These are phyloP conservation scores for Hapalemur alaotrensis DNA, from an alignment of 2,797 vertebrate genomes.

Conservation along the genomic window DNA sequence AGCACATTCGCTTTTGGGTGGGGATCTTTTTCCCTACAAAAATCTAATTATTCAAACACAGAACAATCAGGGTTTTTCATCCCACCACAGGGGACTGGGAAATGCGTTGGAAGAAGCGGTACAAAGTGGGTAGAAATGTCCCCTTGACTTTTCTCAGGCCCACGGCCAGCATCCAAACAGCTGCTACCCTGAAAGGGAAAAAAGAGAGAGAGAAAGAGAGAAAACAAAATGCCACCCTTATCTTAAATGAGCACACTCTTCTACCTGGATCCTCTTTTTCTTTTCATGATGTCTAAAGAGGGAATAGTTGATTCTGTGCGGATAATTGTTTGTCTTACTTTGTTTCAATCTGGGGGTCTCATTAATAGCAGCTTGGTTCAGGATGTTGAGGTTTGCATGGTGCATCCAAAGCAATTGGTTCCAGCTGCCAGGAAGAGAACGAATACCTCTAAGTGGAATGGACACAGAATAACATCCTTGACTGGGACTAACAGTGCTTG, in stretches of 20 bases:
- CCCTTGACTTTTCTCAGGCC: not conserved
- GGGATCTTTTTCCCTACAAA: not conserved
- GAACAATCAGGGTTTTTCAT: not conserved
- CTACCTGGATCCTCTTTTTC: not conserved
- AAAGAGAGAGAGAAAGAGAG: not conserved
- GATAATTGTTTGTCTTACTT: not conserved
- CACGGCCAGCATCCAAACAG: not conserved
- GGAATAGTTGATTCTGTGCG: not conserved
- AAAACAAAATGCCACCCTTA: not conserved
- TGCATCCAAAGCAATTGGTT: constrained; percentile 16
- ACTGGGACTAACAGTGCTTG: not conserved
- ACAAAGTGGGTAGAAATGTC: not conserved
- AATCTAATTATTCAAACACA: not conserved
- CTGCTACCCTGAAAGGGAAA: not conserved
- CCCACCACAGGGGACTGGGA: not conserved
- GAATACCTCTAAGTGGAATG: not conserved
- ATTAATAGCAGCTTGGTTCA: not conserved
- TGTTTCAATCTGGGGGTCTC: not conserved
- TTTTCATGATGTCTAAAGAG: not conserved
- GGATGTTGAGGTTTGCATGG: not conserved
- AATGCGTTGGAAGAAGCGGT: not conserved
- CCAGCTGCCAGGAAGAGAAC: constrained; percentile 1
- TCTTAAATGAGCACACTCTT: not conserved
- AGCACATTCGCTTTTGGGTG: not conserved
- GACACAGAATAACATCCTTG: not conserved